These are phyloP conservation scores for Rhizomys pruinosus DNA, from an alignment of 2,113 vertebrate species.

Conservation along the genomic window DNA sequence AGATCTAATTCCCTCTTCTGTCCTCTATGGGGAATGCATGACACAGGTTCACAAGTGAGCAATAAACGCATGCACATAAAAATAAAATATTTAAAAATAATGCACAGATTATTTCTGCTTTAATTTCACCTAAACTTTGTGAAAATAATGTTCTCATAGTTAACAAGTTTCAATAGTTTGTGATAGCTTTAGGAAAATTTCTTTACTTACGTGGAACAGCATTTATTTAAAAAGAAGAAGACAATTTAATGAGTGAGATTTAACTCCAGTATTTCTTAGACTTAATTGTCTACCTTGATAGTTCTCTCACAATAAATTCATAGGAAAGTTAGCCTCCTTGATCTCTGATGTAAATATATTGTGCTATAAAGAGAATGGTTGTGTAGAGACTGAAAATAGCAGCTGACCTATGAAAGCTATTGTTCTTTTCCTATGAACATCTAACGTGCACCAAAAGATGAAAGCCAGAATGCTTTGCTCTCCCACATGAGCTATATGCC, in stretches of 20 bases:
- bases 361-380: slow-evolving; percentile 59
- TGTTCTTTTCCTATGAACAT: slow-evolving; percentile 53
- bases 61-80: no score
- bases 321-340: slow-evolving; percentile 59
- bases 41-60: no score
- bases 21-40: no score
- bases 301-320: slow-evolving; percentile 13
- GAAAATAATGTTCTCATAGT: not conserved
- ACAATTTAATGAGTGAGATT: slow-evolving; percentile 46
- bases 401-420: slow-evolving; percentile 45
- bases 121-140: not conserved
- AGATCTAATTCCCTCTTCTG: no score
- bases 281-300: slow-evolving; percentile 13
- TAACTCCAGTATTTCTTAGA: slow-evolving; percentile 15
- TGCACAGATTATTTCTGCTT: no score
- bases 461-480: slow-evolving; percentile 31
- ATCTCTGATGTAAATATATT: slow-evolving; percentile 55
- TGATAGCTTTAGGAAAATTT: not conserved
- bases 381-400: slow-evolving; percentile 6
- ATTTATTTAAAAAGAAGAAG: not conserved
- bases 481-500: not conserved
- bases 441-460: not conserved
- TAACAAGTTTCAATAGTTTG: not conserved
- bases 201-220: not conserved
- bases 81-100: no score